Evolutionary conservation across 2,888 invertebrate species (phyloP).

Genomic region (Cantharis rufa): DNA sequence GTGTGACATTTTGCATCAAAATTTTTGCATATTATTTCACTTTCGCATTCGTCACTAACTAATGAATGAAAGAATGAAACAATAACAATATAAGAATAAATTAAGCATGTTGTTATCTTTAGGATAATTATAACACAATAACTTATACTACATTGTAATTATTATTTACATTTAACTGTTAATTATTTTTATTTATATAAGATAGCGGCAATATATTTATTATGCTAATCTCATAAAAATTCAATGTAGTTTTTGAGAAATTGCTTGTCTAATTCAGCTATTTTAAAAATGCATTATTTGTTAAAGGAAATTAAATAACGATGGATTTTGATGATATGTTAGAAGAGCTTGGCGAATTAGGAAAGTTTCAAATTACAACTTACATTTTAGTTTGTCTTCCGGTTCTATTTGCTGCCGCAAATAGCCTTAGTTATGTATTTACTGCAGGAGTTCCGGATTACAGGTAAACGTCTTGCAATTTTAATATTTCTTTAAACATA

Average conservation of each 20-base stretch:
- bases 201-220: not conserved
- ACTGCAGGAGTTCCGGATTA: slow-evolving; percentile 64
- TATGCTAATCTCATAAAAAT: not conserved
- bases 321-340: slow-evolving; percentile 68
- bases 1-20: not conserved
- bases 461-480: slow-evolving; percentile 51
- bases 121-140: not conserved
- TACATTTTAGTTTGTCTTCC: slow-evolving; percentile 64
- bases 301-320: not conserved
- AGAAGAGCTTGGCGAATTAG: slow-evolving; percentile 64
- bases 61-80: not conserved
- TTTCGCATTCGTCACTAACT: not conserved
- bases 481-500: not conserved
- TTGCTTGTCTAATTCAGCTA: not conserved
- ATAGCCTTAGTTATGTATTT: slow-evolving; percentile 66
- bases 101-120: not conserved
- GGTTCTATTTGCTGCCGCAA: slow-evolving; percentile 64
- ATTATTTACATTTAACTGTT: not conserved
- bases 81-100: not conserved
- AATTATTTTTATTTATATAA: not conserved
- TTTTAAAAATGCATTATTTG: not conserved
- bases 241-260: not conserved
- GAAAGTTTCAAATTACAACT: slow-evolving; percentile 61
- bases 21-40: not conserved
- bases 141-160: not conserved